Evolutionary conservation across 2,113 vertebrate species (phyloP).

Genomic region (Dromaius novaehollandiae): DNA sequence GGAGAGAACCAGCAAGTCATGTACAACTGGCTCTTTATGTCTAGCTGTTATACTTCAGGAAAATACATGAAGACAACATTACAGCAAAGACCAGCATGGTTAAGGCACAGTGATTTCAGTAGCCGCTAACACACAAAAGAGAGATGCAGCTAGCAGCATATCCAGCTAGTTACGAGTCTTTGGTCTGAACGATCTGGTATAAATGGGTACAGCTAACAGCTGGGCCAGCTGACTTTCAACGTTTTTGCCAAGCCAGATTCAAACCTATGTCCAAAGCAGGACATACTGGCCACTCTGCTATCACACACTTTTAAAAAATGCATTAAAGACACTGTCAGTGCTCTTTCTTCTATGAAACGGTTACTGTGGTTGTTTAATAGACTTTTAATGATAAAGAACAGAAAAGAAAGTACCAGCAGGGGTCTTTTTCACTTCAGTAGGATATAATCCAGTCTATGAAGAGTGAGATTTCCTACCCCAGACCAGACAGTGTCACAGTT

Average conservation of each 20-base stretch:
- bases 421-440: background rate
- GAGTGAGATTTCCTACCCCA: background rate
- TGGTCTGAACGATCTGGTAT: background rate
- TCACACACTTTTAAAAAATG: background rate
- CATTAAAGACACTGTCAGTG: background rate
- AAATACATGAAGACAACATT: background rate
- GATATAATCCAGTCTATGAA: background rate
- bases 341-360: background rate
- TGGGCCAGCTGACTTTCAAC: background rate
- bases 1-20: background rate
- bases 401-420: background rate
- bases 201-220: background rate
- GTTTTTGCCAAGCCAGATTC: background rate
- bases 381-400: background rate
- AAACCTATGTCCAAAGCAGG: background rate
- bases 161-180: background rate
- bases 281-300: background rate
- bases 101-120: rapidly evolving
- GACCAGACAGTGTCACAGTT: background rate
- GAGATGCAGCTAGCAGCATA: background rate
- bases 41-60: background rate
- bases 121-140: background rate
- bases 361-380: background rate
- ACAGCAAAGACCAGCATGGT: background rate
- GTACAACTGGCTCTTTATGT: background rate